Evolutionary conservation across 2,113 vertebrate species (phyloP), one percentile per base, ranked within the genome.

Genomic region (Camelus bactrianus): DNA sequence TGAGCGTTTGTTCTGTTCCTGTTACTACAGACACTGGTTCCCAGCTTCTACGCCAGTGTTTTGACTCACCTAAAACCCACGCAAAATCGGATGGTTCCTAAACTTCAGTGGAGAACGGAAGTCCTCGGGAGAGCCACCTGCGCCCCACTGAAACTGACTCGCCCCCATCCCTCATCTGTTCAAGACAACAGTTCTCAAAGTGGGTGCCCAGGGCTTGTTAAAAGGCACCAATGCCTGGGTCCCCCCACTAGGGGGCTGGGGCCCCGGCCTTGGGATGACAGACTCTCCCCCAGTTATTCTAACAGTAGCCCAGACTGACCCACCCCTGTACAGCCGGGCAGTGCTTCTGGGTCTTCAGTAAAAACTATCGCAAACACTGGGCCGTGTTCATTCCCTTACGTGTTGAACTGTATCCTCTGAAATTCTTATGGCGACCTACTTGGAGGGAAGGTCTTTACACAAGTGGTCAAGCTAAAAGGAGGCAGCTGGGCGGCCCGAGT

Each of bases 171-270:
- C 14, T 2, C 58, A 52, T 42, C 50, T 54, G 48, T 70, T 70
- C 30, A 42, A 80, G 75, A 19, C n/a, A 15, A 6, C 56, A 30
- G 11, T 24, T 79, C 48, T 46, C 26, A 32, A 69, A 24, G 7
- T 24, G 32, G 30, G 28, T 19, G 17, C 60, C 32, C 8, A 54
- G 54, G 62, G 32, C 64, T 19, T 22, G 42, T 26, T 81, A 58
- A 32, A 42, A 50, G 4, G 2, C 1, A 35, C 22, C 7, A 16
- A 0, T 0, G 28, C 48, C 48, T 42, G 26, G 38, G 10, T 75
- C 32, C 72, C 15, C 20, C 13, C 6, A 70, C 9, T 46, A 5
- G 22, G 24, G 2, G 4, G 22, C 28, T 32, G 16, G 69, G 17
- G 60, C 24, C 13, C 38, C 30, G 6, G 32, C 8, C 3, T n/a